A percentile compares a stretch with the other conserved stretches of the same genome.
Evolutionary conservation across 2,888 invertebrate species (phyloP).

Genomic region (Yponomeuta evonymella): DNA sequence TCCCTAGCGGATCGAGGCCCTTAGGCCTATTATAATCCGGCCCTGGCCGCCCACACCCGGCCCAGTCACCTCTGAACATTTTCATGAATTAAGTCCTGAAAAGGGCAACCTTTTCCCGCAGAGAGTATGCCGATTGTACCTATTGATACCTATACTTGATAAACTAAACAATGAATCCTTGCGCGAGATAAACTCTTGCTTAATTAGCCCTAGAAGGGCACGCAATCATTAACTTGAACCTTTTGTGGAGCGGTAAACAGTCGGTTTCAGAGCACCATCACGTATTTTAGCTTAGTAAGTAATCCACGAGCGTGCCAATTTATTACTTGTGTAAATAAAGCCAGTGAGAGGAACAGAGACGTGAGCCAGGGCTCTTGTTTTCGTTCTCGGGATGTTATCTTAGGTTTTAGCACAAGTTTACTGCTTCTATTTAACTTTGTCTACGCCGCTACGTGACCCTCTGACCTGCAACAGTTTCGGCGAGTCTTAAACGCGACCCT

Average conservation of each 20-base stretch:
- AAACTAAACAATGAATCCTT: constrained; percentile 25
- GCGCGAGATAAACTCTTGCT: constrained; percentile 32
- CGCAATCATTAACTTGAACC: constrained; percentile 38
- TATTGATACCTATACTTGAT: background rate
- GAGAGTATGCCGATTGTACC: no score
- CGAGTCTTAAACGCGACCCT: background rate
- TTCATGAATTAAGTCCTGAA: constrained; percentile 16
- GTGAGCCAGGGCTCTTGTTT: background rate
- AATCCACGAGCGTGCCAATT: constrained; percentile 12
- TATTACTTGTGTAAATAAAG: constrained; percentile 19
- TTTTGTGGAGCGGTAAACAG: constrained; percentile 29
- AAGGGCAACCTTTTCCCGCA: background rate
- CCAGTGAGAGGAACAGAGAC: constrained; percentile 8
- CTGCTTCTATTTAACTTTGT: constrained; percentile 10
- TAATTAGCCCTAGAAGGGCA: constrained; percentile 37
- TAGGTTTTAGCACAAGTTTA: constrained; percentile 15
- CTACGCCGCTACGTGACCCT: constrained; percentile 10
- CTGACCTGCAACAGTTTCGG: background rate
- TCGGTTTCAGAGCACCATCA: constrained; percentile 17
- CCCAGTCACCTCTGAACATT: constrained; percentile 10
- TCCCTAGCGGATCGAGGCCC: no score
- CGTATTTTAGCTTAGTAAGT: constrained; percentile 14
- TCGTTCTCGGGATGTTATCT: constrained; percentile 17
- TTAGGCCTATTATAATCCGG: no score
- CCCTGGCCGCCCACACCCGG: background rate